phyloP scores from a whole-genome alignment of 2,797 vertebrate species.

The Falco berigora region DNA sequence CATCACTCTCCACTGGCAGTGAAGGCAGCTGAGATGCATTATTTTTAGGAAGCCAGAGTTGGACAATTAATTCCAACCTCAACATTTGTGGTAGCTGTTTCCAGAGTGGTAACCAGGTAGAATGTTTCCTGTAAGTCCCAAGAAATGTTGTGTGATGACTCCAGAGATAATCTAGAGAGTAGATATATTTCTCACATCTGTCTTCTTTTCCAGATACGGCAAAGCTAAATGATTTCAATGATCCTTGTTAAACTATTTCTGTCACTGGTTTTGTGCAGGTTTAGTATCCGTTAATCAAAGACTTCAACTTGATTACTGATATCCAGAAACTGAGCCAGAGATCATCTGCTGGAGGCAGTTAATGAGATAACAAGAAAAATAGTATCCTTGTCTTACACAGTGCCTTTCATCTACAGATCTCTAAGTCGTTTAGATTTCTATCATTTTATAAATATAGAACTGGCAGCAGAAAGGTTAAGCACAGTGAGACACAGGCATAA shows the following conservation, averaged over 20 bases:
- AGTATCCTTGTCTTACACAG: neutral
- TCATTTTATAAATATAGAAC: neutral
- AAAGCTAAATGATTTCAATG: neutral
- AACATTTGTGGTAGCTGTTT: neutral
- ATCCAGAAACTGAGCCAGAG: neutral
- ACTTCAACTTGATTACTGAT: neutral
- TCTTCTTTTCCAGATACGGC: neutral
- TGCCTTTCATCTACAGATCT: neutral
- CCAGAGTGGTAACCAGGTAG: neutral
- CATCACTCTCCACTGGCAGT: neutral
- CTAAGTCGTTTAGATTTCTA: neutral
- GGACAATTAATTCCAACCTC: neutral
- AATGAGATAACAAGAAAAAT: neutral
- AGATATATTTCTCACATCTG: neutral
- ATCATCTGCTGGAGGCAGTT: neutral
- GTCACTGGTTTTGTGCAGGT: neutral
- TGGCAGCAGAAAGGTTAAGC: neutral
- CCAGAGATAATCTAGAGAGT: neutral
- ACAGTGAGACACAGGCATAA: neutral
- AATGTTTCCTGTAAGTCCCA: neutral
- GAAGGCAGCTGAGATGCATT: neutral
- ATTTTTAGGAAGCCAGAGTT: neutral
- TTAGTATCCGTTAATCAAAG: neutral
- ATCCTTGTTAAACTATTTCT: neutral
- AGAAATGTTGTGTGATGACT: neutral